These are phyloP conservation scores for Falco naumanni DNA, from an alignment of 2,797 vertebrate genomes.

Conservation along the genomic window DNA sequence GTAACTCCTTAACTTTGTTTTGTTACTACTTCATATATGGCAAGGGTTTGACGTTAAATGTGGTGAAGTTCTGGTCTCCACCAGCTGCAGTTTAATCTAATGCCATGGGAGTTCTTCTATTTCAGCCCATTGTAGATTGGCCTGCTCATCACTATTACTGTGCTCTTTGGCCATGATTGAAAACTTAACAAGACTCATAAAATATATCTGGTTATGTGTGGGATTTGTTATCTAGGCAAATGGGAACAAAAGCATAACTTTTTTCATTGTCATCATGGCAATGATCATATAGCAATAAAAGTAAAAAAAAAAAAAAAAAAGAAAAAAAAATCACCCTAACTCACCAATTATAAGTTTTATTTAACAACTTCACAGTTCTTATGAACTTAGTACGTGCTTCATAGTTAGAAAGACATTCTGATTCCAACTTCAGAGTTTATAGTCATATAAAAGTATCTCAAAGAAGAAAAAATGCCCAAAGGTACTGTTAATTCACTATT, in stretches of 20 bases:
- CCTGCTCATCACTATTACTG: background rate
- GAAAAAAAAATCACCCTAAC: fast-evolving
- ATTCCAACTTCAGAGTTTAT: background rate
- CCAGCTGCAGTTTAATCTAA: background rate
- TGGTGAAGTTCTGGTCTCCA: background rate
- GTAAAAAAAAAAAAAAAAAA: background rate
- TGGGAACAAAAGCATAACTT: background rate
- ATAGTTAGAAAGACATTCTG: background rate
- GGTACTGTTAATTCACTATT: background rate
- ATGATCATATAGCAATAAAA: background rate
- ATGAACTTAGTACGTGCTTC: background rate
- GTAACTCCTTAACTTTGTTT: background rate
- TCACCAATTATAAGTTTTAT: background rate
- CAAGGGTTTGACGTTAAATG: background rate
- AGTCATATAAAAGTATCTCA: background rate
- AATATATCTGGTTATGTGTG: background rate
- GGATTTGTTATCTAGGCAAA: background rate
- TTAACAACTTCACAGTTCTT: background rate
- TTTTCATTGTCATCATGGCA: background rate
- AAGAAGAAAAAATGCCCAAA: background rate
- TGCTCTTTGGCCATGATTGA: background rate
- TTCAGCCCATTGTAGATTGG: background rate
- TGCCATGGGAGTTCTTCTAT: background rate
- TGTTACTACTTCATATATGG: background rate
- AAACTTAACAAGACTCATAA: background rate